phyloP scores from a whole-genome alignment of 2,113 vertebrate species.

The Phycodurus eques region DNA sequence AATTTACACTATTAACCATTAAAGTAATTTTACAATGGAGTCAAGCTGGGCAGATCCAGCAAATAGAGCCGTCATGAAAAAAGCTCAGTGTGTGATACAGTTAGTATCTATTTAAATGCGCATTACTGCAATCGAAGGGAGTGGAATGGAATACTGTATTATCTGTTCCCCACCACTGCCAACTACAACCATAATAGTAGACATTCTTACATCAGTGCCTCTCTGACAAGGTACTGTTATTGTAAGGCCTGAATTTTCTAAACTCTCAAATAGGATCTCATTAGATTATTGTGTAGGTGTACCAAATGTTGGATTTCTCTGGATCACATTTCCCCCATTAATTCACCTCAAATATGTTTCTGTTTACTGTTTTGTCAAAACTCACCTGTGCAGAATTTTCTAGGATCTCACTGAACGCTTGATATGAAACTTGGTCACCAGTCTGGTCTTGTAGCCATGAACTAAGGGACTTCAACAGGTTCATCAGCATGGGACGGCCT shows the following conservation, averaged over 20 bases:
- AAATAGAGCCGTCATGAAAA: neutral
- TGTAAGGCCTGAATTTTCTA: too few relatives aligned
- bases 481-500: conserved; percentile 78
- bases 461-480: conserved; percentile 71
- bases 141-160: neutral
- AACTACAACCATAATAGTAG: too few relatives aligned
- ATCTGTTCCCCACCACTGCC: neutral
- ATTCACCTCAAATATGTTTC: neutral
- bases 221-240: too few relatives aligned
- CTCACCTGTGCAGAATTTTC: conserved; percentile 77
- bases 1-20: neutral
- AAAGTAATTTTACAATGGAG: neutral
- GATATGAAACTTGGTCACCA: conserved; percentile 70
- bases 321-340: neutral
- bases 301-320: too few relatives aligned
- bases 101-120: neutral
- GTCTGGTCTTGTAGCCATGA: conserved; percentile 73
- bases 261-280: too few relatives aligned
- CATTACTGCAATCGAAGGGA: neutral
- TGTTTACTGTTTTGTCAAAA: neutral
- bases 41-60: neutral
- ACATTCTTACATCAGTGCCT: too few relatives aligned
- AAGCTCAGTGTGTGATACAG: neutral
- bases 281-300: too few relatives aligned
- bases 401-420: conserved; percentile 67